These are phyloP conservation scores for Telmatochromis bifrenatus DNA, from an alignment of 2,113 vertebrate species.

Conservation along the genomic window DNA sequence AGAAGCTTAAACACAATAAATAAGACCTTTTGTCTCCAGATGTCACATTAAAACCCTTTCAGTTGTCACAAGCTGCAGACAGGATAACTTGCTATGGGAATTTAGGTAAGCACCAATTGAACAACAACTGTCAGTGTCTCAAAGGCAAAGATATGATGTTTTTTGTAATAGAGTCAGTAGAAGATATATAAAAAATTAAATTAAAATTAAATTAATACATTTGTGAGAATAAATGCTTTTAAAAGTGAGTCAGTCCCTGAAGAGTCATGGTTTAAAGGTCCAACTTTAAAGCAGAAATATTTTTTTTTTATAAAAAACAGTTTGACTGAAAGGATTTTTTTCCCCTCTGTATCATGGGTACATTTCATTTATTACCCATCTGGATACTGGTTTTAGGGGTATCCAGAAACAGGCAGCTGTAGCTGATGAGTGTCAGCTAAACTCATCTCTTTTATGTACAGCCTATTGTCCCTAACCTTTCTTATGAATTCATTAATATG, in stretches of 20 bases:
- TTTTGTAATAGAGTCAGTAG: neutral
- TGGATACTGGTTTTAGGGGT: neutral
- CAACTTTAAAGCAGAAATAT: neutral
- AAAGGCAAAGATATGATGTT: neutral
- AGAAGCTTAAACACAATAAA: conserved; percentile 4
- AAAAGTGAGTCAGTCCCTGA: neutral
- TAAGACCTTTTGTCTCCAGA: neutral
- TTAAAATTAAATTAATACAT: neutral
- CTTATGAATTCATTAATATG: neutral
- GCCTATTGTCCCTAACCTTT: neutral
- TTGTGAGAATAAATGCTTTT: neutral
- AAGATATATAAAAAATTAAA: accelerated
- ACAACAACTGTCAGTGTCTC: neutral
- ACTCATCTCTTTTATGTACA: neutral
- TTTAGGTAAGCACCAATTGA: neutral
- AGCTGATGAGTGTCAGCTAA: neutral
- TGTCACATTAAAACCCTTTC: neutral
- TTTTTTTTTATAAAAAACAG: neutral
- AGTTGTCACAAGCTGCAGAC: neutral
- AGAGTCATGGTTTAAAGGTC: neutral
- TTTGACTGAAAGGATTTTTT: neutral
- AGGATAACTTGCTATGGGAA: neutral
- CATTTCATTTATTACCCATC: neutral
- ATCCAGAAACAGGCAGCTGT: neutral
- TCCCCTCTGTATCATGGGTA: accelerated